Evolutionary conservation across 2,888 invertebrate species (phyloP).

Genomic region (Hecatera dysodea): DNA sequence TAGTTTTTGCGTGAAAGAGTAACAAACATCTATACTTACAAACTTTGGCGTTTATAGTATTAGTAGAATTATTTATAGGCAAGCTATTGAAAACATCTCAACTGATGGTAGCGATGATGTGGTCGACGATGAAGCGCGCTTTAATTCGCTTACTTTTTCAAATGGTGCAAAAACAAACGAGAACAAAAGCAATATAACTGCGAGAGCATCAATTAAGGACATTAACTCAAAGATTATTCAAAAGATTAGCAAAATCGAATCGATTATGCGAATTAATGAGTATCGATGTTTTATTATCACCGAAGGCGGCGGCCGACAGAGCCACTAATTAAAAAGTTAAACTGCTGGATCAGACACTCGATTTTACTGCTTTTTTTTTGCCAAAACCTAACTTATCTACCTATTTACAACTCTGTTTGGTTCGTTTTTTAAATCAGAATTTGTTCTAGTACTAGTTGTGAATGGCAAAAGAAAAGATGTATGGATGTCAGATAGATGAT

Average conservation of each 20-base stretch:
- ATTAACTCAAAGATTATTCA: constrained; percentile 53
- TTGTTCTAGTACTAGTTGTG: not conserved
- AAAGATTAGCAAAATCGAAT: constrained; percentile 62
- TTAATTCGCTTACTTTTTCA: constrained; percentile 5
- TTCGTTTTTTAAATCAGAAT: constrained; percentile 37
- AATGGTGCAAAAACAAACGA: constrained; percentile 22
- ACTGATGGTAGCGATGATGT: too few relatives aligned
- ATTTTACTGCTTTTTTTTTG: constrained; percentile 80
- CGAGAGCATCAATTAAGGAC: constrained; percentile 36
- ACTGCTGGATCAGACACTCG: constrained; percentile 80
- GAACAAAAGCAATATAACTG: constrained; percentile 29
- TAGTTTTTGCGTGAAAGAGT: too few relatives aligned
- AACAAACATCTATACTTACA: too few relatives aligned
- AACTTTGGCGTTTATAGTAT: too few relatives aligned
- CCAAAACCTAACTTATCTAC: constrained; percentile 56
- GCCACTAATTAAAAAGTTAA: constrained; percentile 86
- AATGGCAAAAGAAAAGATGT: too few relatives aligned
- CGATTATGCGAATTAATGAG: constrained; percentile 65
- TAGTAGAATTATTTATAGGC: too few relatives aligned
- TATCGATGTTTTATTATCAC: constrained; percentile 67
- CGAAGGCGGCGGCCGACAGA: constrained; percentile 58
- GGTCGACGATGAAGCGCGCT: too few relatives aligned
- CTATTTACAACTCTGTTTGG: constrained; percentile 59
- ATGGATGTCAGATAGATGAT: too few relatives aligned
- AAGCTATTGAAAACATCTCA: too few relatives aligned